Base-by-base conservation (phyloP, 37 sponge, comb jelly and placozoan species). In the Halisarca cf. caerulea region DNA sequence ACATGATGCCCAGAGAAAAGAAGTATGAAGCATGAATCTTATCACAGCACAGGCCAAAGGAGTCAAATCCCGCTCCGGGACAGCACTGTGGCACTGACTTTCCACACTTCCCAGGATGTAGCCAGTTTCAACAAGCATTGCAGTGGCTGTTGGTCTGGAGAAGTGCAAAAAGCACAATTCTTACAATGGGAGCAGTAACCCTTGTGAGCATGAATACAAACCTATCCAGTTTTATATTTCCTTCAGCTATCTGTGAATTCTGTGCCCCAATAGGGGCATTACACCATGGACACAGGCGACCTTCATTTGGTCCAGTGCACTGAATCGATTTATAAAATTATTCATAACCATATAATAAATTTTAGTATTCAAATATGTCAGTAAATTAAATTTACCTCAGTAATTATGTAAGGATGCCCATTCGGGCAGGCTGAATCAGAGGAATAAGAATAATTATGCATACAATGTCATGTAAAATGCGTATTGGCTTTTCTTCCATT, bases 401-500 rank as follows among this genome's bases (percentile, higher is more conserved):
- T 39, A 44, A 74, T 74, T 0, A 40, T 39, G 24, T 74, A 74
- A 24, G 77, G 77, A 74, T 74, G 77, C 2, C 77, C 77, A 41
- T 74, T 74, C 2, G 77, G 77, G 41, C 77, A 74, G 8, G 77
- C 77, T 74, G 42, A n/a, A 35, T 40, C 24, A 14, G 18, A 11
- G 45, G 20, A 74, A 74, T 74, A 7, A 74, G 2, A 36, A 20
- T 36, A 17, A 2, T 4, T 69, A 14, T 3, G 33, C 71, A 64
- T 24, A 24, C 25, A 23, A n/a, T n/a, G n/a, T n/a, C n/a, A n/a
- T n/a, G n/a, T n/a, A n/a, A n/a, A n/a, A n/a, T n/a, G n/a, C n/a
- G n/a, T n/a, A n/a, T n/a, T n/a, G n/a, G n/a, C n/a, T 14, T 47
- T 47, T 6, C 9, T 47, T 47, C 9, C 11, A 47, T 6, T 47